A percentile compares a stretch with the other conserved stretches of the same genome.
Conservation (phyloP, 2,113 vertebrate species). For the Channa maculata region DNA sequence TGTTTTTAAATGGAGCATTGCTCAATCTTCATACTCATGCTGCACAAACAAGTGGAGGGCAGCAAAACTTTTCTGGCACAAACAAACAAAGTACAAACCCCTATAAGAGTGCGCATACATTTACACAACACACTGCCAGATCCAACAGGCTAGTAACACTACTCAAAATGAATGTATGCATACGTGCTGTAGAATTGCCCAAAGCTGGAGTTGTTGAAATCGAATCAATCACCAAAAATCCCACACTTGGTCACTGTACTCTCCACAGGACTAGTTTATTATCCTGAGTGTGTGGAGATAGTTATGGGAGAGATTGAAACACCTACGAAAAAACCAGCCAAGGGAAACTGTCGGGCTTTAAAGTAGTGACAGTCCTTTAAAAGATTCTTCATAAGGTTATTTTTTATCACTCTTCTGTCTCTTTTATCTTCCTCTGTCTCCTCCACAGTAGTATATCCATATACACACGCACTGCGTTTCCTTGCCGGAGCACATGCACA, state of each 20-base stretch:
- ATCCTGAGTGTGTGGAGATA: slow-evolving; percentile 42
- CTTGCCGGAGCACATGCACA: background rate
- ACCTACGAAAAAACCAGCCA: slow-evolving; percentile 33
- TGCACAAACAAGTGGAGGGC: slow-evolving; percentile 38
- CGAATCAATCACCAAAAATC: slow-evolving; percentile 54
- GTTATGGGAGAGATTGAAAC: slow-evolving; percentile 57
- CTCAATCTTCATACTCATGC: slow-evolving; percentile 13
- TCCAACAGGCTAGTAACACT: slow-evolving; percentile 1
- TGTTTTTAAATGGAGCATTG: slow-evolving; percentile 31
- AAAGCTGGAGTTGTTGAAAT: slow-evolving; percentile 40
- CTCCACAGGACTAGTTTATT: slow-evolving; percentile 57
- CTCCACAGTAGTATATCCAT: slow-evolving; percentile 11
- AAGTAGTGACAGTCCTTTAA: slow-evolving; percentile 55
- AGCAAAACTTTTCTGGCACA: slow-evolving; percentile 21
- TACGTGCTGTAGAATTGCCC: slow-evolving; percentile 27
- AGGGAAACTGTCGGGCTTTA: slow-evolving; percentile 57
- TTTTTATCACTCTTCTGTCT: slow-evolving; percentile 33
- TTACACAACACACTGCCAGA: background rate
- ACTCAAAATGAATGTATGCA: slow-evolving; percentile 31
- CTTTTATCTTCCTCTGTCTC: slow-evolving; percentile 58
- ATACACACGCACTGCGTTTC: background rate
- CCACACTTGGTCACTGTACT: slow-evolving; percentile 44
- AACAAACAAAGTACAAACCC: slow-evolving; percentile 24
- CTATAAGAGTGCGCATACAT: background rate
- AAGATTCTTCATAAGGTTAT: slow-evolving; percentile 51